Evolutionary conservation across 2,797 vertebrate species (phyloP).

Genomic region (Danio jaintianensis): DNA sequence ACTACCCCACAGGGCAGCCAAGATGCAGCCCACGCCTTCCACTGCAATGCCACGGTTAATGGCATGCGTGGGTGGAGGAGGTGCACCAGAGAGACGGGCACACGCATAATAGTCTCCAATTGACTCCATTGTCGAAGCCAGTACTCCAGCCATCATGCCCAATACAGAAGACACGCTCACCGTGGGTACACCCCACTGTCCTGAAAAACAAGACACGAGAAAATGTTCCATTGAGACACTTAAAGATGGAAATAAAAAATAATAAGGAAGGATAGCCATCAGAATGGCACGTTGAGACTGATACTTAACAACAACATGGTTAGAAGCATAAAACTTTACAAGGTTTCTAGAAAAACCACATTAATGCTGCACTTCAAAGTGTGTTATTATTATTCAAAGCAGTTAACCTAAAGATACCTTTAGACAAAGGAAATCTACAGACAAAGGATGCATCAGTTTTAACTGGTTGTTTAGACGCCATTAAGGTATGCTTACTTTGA

Average conservation of each 20-base stretch:
- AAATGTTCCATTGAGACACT: neutral
- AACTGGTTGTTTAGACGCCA: neutral
- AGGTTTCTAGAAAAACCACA: neutral
- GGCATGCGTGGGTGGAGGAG: slow-evolving; percentile 81
- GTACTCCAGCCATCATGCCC: slow-evolving; percentile 82
- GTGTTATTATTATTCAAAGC: neutral
- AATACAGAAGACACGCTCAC: slow-evolving; percentile 81
- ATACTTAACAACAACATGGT: neutral
- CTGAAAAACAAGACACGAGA: slow-evolving; percentile 57
- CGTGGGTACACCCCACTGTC: slow-evolving; percentile 84
- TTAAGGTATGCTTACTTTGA: neutral
- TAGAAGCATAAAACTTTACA: neutral
- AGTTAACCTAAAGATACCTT: neutral
- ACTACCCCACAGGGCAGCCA: slow-evolving; percentile 83
- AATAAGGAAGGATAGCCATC: neutral
- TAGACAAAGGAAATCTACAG: neutral
- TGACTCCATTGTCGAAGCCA: slow-evolving; percentile 84
- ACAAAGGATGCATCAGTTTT: neutral
- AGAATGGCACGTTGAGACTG: neutral
- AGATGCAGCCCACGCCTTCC: slow-evolving; percentile 83
- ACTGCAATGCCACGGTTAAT: slow-evolving; percentile 83
- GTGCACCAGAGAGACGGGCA: slow-evolving; percentile 80
- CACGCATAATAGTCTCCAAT: slow-evolving; percentile 85
- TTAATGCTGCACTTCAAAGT: neutral
- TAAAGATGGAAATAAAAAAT: neutral